Evolutionary conservation across 1,140 invertebrate genomes (phyloP).

Genomic region (Coelopa frigida): DNA sequence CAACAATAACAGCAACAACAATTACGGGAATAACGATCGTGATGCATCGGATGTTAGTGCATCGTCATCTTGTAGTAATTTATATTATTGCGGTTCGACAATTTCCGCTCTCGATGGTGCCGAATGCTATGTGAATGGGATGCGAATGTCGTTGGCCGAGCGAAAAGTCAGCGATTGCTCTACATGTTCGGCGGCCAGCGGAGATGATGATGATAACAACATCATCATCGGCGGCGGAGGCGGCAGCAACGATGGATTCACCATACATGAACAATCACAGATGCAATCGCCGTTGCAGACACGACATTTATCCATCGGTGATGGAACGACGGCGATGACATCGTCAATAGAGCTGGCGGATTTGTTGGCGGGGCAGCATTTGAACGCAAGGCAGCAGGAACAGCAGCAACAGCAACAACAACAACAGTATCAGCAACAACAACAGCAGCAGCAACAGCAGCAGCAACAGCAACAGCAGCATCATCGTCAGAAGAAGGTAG

Average conservation of each 20-base stretch:
- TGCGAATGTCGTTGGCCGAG: constrained; percentile 44
- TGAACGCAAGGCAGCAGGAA: constrained; percentile 9
- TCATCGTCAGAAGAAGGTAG: no score
- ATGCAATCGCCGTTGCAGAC: no score
- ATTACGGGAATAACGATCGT: no score
- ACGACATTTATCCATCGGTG: no score
- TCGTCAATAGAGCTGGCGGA: constrained; percentile 7
- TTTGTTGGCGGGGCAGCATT: constrained; percentile 13
- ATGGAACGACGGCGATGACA: constrained; percentile 5
- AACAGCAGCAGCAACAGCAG: no score
- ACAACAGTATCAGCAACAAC: no score
- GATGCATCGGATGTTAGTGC: constrained; percentile 51
- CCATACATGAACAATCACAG: constrained; percentile 9
- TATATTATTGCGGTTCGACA: constrained; percentile 50
- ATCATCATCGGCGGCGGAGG: neutral
- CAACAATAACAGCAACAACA: no score
- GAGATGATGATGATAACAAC: constrained; percentile 49
- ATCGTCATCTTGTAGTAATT: constrained; percentile 58
- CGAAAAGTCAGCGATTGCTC: constrained; percentile 59
- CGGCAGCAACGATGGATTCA: constrained; percentile 1
- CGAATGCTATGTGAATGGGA: constrained; percentile 46
- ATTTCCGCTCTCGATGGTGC: constrained; percentile 51
- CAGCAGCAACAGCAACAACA: no score
- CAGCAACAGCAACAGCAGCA: no score
- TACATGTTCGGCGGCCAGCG: constrained; percentile 57